Conservation (phyloP, 2,113 vertebrate species). For the Tragulus kanchil region DNA sequence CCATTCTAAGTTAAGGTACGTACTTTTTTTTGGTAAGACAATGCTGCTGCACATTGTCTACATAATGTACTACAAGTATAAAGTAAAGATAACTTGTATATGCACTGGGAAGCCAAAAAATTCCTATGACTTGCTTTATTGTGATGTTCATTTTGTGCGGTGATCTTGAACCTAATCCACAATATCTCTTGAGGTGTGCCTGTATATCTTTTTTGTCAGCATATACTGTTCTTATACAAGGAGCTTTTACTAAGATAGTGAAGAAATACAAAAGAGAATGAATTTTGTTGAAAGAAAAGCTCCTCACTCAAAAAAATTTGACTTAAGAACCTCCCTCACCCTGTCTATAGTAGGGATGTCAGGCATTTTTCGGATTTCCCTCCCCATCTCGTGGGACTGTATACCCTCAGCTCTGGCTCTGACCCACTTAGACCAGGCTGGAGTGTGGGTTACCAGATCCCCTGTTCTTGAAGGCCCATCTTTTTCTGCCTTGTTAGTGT, state of each 20-base stretch:
- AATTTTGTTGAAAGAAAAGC: neutral
- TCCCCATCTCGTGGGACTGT: neutral
- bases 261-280: slow-evolving; percentile 21
- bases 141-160: neutral
- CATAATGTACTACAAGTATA: neutral
- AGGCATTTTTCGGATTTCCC: neutral
- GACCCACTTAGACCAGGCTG: neutral
- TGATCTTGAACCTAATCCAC: neutral
- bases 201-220: neutral
- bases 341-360: no score
- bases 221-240: neutral
- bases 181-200: neutral
- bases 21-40: neutral
- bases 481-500: neutral
- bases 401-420: neutral
- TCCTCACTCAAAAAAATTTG: neutral
- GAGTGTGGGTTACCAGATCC: neutral
- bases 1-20: neutral
- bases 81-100: neutral
- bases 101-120: neutral
- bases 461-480: neutral
- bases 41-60: neutral
- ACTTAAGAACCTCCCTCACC: neutral
- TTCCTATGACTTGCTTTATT: neutral
- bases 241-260: slow-evolving; percentile 8